Evolutionary conservation across 64 coral and sea anemone genomes (phyloP), one percentile per base, ranked within the genome.

Genomic region (Porites lutea): DNA sequence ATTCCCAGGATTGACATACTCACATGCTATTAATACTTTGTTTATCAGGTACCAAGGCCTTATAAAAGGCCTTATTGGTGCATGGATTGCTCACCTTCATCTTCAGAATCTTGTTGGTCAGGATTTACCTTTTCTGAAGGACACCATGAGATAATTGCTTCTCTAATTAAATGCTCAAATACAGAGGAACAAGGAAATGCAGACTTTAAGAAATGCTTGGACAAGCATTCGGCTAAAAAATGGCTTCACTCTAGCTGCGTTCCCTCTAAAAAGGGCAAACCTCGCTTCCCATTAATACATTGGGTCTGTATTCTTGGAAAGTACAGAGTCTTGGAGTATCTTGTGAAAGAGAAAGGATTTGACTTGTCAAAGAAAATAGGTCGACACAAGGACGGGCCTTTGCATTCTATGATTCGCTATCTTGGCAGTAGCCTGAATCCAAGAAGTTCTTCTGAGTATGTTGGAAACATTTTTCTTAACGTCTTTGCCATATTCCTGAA

Each of bases 261-360:
- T 65, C 59, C 79, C 10, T 22, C 27, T 8, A 82, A 19, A 19
- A 64, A 48, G 27, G 59, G 45, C 9, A 12, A 82, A 82, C 20
- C 60, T 5, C 59, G 16, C 13, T 82, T 82, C 19, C 79, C 79
- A 47, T 48, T 82, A 18, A 14, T 82, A 7, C 79, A 82, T 44
- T 82, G 79, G 79, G 79, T 57, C 12, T 82, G 79, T 65, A 48
- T 82, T 49, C 60, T 82, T 47, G 79, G 59, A 64, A 63, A 65
- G 43, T 82, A 82, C 79, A 65, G 16, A 60, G 13, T 19, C 23
- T 64, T 82, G 60, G 79, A 82, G 21, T 82, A 65, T 82, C 79
- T 82, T 48, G 59, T 82, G 2, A 64, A 27, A 0, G 60, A 82
- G 27, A 82, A 65, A 65, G 79, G 79, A 14, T 82, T 82, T 65